phyloP scores from a whole-genome alignment of 2,888 invertebrate species.

The Hemistola chrysoprasaria region DNA sequence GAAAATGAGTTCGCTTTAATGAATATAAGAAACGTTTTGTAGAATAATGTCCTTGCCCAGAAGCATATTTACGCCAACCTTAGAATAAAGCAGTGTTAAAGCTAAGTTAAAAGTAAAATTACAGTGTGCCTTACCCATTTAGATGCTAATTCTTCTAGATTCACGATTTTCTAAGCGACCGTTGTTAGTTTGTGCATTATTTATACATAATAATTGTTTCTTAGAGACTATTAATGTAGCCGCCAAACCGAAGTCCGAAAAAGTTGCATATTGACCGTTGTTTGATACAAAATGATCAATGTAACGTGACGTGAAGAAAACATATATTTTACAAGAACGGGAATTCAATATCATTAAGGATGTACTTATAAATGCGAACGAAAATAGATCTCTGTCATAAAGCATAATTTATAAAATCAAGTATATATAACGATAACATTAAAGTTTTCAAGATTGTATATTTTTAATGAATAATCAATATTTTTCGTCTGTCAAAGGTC shows the following conservation, averaged over 20 bases:
- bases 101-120: conserved; percentile 47
- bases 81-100: conserved; percentile 43
- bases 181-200: conserved; percentile 47
- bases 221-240: conserved; percentile 6
- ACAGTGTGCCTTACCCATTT: conserved; percentile 67
- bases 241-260: conserved; percentile 8
- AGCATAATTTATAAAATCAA: too few species aligned
- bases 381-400: too few species aligned
- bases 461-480: too few species aligned
- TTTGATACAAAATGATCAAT: too few species aligned
- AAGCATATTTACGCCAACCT: conserved; percentile 10
- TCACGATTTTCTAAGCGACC: conserved; percentile 38
- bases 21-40: not conserved
- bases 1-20: conserved; percentile 15
- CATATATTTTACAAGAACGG: conserved; percentile 7
- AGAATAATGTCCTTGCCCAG: conserved; percentile 7
- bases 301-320: conserved; percentile 1
- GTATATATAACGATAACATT: too few species aligned
- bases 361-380: too few species aligned
- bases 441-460: too few species aligned
- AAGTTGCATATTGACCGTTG: not conserved
- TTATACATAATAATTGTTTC: conserved; percentile 18
- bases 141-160: conserved; percentile 32
- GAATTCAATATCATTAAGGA: conserved; percentile 10
- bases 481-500: too few species aligned